A percentile compares a stretch with the other conserved stretches of the same genome.
Conservation (phyloP, 2,888 invertebrate genomes). For the Drepana falcataria region DNA sequence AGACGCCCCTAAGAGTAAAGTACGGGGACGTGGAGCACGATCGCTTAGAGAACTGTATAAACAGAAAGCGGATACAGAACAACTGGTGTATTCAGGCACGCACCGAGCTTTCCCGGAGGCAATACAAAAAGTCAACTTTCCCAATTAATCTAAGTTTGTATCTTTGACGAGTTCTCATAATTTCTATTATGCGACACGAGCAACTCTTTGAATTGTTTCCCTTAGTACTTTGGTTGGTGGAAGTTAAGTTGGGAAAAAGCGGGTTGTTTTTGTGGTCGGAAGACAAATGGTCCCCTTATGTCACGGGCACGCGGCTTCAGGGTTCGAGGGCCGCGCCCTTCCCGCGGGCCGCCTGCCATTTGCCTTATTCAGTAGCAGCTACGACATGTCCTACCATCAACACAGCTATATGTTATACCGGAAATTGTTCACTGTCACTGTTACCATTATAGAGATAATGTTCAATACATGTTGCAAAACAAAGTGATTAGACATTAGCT, state of each 20-base stretch:
- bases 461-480: too few species aligned
- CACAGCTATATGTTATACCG: too few species aligned
- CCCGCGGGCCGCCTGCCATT: slow-evolving; percentile 2
- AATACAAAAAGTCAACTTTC: slow-evolving; percentile 18
- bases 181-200: slow-evolving; percentile 8
- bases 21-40: background rate
- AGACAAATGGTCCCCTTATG: slow-evolving; percentile 37
- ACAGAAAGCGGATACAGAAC: background rate
- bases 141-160: slow-evolving; percentile 26
- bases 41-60: background rate
- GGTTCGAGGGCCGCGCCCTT: slow-evolving; percentile 9
- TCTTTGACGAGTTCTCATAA: slow-evolving; percentile 8
- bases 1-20: background rate
- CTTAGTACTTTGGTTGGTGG: slow-evolving; percentile 18
- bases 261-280: slow-evolving; percentile 31
- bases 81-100: background rate
- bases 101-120: slow-evolving; percentile 9
- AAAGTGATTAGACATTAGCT: too few species aligned
- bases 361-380: background rate
- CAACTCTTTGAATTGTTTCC: slow-evolving; percentile 20
- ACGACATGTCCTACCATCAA: background rate
- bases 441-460: too few species aligned
- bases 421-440: too few species aligned
- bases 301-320: slow-evolving; percentile 25
- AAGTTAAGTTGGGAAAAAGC: slow-evolving; percentile 29